These are phyloP conservation scores for Chamaedrilus cognettii DNA, from an alignment of 2,888 invertebrate genomes.

Conservation along the genomic window DNA sequence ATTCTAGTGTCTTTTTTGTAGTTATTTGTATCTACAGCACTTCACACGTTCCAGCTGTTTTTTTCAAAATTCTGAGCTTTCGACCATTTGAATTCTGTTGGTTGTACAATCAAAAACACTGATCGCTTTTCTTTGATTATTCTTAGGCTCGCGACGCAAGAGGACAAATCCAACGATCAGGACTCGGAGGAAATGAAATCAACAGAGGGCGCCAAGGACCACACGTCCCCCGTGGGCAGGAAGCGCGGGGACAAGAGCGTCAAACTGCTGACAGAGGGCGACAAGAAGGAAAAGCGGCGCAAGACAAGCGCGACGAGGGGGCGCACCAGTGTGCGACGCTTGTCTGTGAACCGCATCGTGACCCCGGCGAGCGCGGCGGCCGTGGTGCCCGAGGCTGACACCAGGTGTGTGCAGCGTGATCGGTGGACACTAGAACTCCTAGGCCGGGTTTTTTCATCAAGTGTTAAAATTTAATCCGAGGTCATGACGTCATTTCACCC, in stretches of 20 bases:
- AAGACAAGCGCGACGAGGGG: background rate
- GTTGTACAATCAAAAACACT: too few relatives aligned
- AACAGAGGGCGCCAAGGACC: conserved; percentile 52
- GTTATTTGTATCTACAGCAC: too few relatives aligned
- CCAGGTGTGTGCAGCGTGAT: too few relatives aligned
- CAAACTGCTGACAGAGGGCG: conserved; percentile 26
- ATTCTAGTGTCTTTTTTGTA: too few relatives aligned
- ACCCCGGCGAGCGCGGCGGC: conserved; percentile 50
- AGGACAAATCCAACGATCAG: conserved; percentile 48
- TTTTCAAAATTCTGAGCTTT: too few relatives aligned
- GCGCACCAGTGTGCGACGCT: conserved; percentile 37
- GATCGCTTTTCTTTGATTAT: too few relatives aligned
- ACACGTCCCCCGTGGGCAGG: conserved; percentile 39
- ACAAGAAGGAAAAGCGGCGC: background rate
- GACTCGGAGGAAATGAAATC: conserved; percentile 53
- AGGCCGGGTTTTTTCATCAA: too few relatives aligned
- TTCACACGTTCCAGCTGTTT: too few relatives aligned
- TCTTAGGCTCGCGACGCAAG: conserved; percentile 11
- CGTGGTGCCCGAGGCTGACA: conserved; percentile 53
- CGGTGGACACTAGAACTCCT: too few relatives aligned
- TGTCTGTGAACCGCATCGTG: conserved; percentile 42
- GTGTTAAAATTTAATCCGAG: too few relatives aligned
- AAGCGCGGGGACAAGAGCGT: background rate
- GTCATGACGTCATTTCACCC: too few relatives aligned
- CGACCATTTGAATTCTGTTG: too few relatives aligned